Base-by-base conservation (phyloP, 2,797 vertebrate species). In the Ficedula albicollis region DNA sequence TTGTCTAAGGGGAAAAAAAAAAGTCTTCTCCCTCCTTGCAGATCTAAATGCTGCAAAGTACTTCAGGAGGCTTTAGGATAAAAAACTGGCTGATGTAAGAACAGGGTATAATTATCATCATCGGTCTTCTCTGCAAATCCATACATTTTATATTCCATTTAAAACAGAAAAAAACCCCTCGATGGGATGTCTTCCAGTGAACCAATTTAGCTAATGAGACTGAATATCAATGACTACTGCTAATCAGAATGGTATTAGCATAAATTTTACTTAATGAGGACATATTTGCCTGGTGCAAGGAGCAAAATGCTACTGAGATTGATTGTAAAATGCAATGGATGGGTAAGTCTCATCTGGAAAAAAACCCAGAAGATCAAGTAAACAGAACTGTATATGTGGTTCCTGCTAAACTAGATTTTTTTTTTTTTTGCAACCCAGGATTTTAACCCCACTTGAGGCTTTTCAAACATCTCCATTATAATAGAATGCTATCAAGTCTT, bases 221-320 rank as follows among this genome's bases (percentile, higher is more conserved):
- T 48, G 93, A 96, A 91, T 95, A 95, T 95, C 93, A 95, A 93
- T 94, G 94, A 96, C 94, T 95, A 84, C 79, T 89, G 84, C 60
- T 94, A 96, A 96, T 96, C 94, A 95, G 96, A 96, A 96, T 88
- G 80, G 88, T 89, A 96, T 96, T 96, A 96, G 93, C 94, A 94
- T 95, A 97, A 95, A 95, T 90, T 94, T 93, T 93, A 93, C 80
- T 91, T 95, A 94, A 94, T 92, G 90, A 96, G 92, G 84, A 92
- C 48, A 25, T 91, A 82, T 87, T 92, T 95, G 72, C 67, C 74
- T 56, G 55, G 9, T 90, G 87, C 93, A 90, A 82, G 75, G 51
- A 93, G 82, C 46, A 73, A 93, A 95, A 92, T 64, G 52, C 58
- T 84, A 48, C 52, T 44, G 90, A 84, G 56, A 44, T 89, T 44